Conservation (phyloP, 2,888 invertebrate species). For the Pammene aurita region DNA sequence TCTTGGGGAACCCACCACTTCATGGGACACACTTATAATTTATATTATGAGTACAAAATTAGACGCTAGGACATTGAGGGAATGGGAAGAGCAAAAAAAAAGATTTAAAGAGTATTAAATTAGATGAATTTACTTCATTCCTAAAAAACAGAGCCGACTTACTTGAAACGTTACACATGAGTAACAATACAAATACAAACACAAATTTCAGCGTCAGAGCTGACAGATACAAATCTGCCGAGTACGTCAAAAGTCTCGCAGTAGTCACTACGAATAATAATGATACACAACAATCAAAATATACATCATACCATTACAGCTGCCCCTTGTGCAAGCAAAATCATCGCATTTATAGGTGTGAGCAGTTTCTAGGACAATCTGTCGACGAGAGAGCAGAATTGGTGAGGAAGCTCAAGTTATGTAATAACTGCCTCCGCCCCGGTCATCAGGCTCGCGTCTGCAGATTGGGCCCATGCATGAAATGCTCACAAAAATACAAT, state of each 20-base stretch:
- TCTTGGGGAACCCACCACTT: slow-evolving; percentile 4
- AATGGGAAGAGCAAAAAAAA: slow-evolving; percentile 15
- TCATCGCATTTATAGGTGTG: slow-evolving; percentile 6
- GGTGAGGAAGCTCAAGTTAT: too few relatives aligned
- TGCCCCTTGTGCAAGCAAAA: slow-evolving; percentile 25
- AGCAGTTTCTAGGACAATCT: slow-evolving; percentile 21
- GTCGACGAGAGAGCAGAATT: slow-evolving; percentile 25
- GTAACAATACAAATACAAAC: too few relatives aligned
- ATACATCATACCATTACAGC: slow-evolving; percentile 4
- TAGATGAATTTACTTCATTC: too few relatives aligned
- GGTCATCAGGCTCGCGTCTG: slow-evolving; percentile 23
- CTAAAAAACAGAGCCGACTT: too few relatives aligned
- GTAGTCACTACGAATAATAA: not conserved
- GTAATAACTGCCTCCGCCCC: too few relatives aligned
- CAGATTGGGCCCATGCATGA: slow-evolving; percentile 27
- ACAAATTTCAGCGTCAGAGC: not conserved
- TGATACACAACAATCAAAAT: slow-evolving; percentile 6
- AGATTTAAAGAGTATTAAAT: not conserved
- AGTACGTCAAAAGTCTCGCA: slow-evolving; percentile 1
- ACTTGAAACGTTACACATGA: too few relatives aligned
- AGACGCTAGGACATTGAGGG: slow-evolving; percentile 22
- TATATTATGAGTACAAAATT: slow-evolving; percentile 20
- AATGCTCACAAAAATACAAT: slow-evolving; percentile 25
- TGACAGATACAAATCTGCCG: slow-evolving; percentile 23
- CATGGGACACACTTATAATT: slow-evolving; percentile 26